Base-by-base conservation (phyloP, 2,797 vertebrate genomes). In the Apogon hyalosoma region DNA sequence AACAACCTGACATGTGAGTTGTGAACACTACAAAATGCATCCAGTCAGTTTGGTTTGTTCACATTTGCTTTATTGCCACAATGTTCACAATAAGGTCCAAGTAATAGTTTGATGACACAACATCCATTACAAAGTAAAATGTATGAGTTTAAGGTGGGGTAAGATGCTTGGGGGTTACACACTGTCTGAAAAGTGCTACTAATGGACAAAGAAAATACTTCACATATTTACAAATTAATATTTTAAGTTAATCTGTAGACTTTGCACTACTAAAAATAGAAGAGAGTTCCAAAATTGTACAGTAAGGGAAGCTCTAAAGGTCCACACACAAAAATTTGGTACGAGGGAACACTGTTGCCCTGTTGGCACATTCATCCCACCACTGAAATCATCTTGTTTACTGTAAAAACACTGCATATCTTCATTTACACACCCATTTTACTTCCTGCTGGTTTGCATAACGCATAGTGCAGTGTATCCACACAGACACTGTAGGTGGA, bases 191-290 rank as follows among this genome's bases (percentile, higher is more conserved):
- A 81, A 85, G 69, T 71, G 80, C 66, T 69, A 68, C 69, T 47
- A 64, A 42, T 42, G 46, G 58, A 85, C 77, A 69, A 72, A 73
- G 51, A 77, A 69, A 75, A 24, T 77, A 75, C 80, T 69, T 83
- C 52, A 87, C 78, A 82, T 92, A 89, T 90, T 78, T 91, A 91
- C 90, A 91, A 49, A 31, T 45, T 46, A 6, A 45, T 21, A 70
- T 2, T 68, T 76, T 65, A 72, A 84, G 39, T 72, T 82, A 78
- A 63, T 67, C 77, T 55, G 48, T 68, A 42, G 53, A 79, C 49
- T 70, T 74, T 84, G 68, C 41, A 69, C 77, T 63, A 77, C 62
- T 67, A 79, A 80, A 85, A 87, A 86, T 68, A 72, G 16, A 68
- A 47, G 62, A 76, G 18, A 48, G 38, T 58, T 66, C 51, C 39